Percentiles rank a stretch among this genome's conserved stretches.
These are phyloP conservation scores for Caenorhabditis plicata DNA, from an alignment of 2,888 invertebrate species.

Conservation along the genomic window DNA sequence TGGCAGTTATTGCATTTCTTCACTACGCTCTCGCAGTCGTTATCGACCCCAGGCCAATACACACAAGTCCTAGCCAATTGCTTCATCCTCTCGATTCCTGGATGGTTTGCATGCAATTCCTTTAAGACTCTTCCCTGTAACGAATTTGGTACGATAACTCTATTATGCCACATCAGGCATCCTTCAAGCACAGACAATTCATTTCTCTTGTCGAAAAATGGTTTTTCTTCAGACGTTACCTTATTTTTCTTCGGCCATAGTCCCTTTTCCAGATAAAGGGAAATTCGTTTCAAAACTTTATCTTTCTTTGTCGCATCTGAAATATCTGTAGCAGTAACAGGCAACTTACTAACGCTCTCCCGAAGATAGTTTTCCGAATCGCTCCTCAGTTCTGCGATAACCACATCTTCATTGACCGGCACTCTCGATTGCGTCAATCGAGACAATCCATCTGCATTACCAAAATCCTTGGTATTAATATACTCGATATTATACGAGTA, in stretches of 20 bases:
- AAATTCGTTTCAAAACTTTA: background rate
- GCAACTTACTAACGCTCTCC: background rate
- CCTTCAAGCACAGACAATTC: no score
- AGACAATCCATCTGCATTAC: conserved; percentile 15
- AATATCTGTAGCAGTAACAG: background rate
- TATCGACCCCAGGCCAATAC: no score
- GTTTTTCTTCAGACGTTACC: background rate
- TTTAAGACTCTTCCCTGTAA: no score
- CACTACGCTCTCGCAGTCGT: no score
- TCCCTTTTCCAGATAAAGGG: background rate
- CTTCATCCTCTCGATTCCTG: no score
- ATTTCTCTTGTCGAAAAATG: background rate
- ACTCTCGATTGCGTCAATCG: conserved; percentile 5
- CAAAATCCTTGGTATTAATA: conserved; percentile 7
- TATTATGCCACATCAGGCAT: no score
- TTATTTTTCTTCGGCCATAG: conserved; percentile 1
- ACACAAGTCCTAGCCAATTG: no score
- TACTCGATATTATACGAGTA: conserved; percentile 15
- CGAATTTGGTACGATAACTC: no score
- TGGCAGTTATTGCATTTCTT: no score
- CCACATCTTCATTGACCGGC: conserved; percentile 5
- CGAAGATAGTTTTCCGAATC: background rate
- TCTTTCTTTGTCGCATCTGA: background rate
- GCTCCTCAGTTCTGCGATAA: conserved; percentile 7
- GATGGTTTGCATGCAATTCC: no score